Evolutionary conservation across 1,140 invertebrate species (phyloP).

Genomic region (Drosophila auraria): DNA sequence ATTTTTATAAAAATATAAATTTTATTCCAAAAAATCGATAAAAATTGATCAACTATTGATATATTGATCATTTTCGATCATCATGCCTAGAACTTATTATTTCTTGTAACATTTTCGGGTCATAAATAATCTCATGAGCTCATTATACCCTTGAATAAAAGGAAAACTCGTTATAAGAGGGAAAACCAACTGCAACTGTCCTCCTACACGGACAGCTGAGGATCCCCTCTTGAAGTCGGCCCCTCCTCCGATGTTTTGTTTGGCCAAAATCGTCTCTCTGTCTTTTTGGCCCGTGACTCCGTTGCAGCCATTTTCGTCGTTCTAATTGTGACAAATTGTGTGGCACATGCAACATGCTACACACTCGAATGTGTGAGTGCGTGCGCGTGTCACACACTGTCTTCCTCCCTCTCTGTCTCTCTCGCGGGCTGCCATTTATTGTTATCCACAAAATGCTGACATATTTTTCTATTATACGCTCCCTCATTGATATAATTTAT

Average conservation of each 20-base stretch:
- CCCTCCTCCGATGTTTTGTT: conserved; percentile 22
- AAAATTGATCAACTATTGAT: neutral
- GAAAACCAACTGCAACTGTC: conserved; percentile 43
- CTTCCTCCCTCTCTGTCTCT: neutral
- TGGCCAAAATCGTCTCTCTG: conserved; percentile 14
- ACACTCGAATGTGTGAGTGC: conserved; percentile 1
- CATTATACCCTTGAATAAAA: neutral
- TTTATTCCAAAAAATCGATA: accelerated
- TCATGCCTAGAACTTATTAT: neutral
- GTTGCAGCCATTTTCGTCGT: conserved; percentile 47
- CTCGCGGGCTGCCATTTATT: conserved; percentile 53
- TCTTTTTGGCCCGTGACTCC: conserved; percentile 49
- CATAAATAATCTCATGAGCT: neutral
- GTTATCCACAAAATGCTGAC: conserved; percentile 64
- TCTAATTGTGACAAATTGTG: conserved; percentile 74
- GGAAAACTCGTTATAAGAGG: conserved; percentile 14
- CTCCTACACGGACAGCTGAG: conserved; percentile 27
- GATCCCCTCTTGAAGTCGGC: conserved; percentile 20
- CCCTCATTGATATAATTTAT: conserved; percentile 49
- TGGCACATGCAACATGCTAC: conserved; percentile 51
- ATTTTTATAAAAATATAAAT: no score
- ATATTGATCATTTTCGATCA: neutral
- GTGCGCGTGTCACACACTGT: conserved; percentile 37
- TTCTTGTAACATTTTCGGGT: neutral
- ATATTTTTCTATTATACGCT: conserved; percentile 67